Percentiles rank a stretch among this genome's conserved stretches.
Conservation (phyloP, 2,797 vertebrate species). For the Hyperoplus immaculatus region DNA sequence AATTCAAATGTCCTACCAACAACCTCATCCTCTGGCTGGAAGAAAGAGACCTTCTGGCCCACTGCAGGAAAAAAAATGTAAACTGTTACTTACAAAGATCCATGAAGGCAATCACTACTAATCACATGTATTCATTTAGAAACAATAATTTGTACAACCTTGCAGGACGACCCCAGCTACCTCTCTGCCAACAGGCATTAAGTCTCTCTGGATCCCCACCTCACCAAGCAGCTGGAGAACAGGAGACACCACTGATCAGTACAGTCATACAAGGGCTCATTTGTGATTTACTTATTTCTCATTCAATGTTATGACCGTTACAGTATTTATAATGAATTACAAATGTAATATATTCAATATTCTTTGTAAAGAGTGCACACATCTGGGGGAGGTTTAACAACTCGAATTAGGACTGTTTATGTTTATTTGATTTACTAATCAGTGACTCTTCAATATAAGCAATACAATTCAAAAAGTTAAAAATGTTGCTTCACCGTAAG, state of each 20-base stretch:
- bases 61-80: slow-evolving; percentile 78
- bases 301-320: no score
- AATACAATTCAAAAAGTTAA: not conserved
- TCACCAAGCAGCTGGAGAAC: slow-evolving; percentile 87
- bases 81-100: accelerated
- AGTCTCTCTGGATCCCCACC: slow-evolving; percentile 87
- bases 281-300: no score
- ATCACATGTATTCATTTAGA: not conserved
- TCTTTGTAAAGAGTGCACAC: not conserved
- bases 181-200: slow-evolving; percentile 93
- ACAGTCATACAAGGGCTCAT: no score
- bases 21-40: slow-evolving; percentile 93
- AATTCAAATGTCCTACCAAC: slow-evolving; percentile 87
- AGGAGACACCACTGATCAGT: not conserved
- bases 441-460: not conserved
- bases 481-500: not conserved
- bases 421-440: not conserved
- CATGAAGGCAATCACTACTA: accelerated
- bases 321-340: not conserved
- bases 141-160: slow-evolving; percentile 81
- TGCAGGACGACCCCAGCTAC: slow-evolving; percentile 91
- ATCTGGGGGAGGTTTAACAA: not conserved
- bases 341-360: not conserved
- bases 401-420: not conserved
- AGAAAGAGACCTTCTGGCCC: slow-evolving; percentile 93